These are phyloP conservation scores for Tuta absoluta DNA, from an alignment of 2,888 invertebrate species.

Conservation along the genomic window DNA sequence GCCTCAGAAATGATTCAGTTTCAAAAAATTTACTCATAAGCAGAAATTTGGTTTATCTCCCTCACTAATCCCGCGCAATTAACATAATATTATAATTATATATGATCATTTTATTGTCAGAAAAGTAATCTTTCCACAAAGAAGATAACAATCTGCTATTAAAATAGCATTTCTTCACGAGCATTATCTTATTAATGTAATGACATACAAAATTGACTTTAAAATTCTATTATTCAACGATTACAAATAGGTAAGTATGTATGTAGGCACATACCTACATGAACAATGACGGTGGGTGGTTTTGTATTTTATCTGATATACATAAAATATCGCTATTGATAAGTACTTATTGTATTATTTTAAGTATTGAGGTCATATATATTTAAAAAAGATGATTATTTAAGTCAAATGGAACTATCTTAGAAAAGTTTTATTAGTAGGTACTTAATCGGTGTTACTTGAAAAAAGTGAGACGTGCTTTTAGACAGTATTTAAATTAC, in stretches of 20 bases:
- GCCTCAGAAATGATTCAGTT: slow-evolving; percentile 1
- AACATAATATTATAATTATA: slow-evolving; percentile 4
- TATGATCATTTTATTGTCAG: slow-evolving; percentile 4
- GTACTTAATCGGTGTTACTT: too few relatives aligned
- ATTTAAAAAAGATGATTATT: too few relatives aligned
- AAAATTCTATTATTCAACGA: slow-evolving; percentile 21
- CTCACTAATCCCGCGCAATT: neutral
- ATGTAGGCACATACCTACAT: neutral
- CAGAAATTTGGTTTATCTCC: neutral
- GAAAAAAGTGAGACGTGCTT: too few relatives aligned
- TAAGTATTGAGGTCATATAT: slow-evolving; percentile 6
- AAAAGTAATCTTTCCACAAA: slow-evolving; percentile 13
- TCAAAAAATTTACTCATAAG: neutral
- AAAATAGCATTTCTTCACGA: slow-evolving; percentile 47
- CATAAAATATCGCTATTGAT: slow-evolving; percentile 6
- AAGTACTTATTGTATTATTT: neutral
- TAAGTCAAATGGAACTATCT: too few relatives aligned
- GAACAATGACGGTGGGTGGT: neutral
- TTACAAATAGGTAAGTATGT: neutral
- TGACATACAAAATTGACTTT: slow-evolving; percentile 23
- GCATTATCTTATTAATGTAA: slow-evolving; percentile 21
- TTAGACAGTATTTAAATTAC: too few relatives aligned
- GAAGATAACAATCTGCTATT: slow-evolving; percentile 41
- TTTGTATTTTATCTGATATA: neutral
- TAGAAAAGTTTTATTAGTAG: too few relatives aligned